A percentile compares a stretch with the other conserved stretches of the same genome.
Evolutionary conservation across 2,797 vertebrate genomes (phyloP).

Genomic region (Phrynocephalus vlangalii): DNA sequence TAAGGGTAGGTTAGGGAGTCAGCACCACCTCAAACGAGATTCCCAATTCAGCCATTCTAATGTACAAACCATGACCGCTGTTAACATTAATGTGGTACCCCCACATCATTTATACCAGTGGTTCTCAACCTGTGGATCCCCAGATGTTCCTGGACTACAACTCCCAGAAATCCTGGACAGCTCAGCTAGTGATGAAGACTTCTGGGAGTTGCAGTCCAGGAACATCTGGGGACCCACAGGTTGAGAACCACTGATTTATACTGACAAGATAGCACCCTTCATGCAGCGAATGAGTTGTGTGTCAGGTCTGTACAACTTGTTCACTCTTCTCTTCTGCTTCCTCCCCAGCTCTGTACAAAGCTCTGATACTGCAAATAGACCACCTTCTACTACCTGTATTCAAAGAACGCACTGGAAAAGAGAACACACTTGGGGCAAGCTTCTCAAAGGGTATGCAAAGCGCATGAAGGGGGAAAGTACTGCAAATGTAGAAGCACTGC

Average conservation of each 20-base stretch:
- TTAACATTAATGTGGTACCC: not conserved
- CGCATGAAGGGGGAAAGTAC: not conserved
- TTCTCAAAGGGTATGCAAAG: not conserved
- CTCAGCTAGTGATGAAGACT: no score
- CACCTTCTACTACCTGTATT: not conserved
- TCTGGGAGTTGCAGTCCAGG: no score
- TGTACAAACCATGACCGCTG: not conserved
- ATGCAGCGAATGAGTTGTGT: not conserved
- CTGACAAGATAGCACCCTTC: not conserved
- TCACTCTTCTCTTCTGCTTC: not conserved
- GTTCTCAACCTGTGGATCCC: no score
- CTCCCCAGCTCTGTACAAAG: not conserved
- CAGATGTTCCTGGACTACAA: no score
- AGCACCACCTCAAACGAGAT: not conserved
- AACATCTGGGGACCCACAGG: no score
- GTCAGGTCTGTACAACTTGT: not conserved
- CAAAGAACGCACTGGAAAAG: not conserved
- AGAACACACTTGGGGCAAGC: not conserved
- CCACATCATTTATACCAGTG: not conserved
- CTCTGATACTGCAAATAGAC: not conserved
- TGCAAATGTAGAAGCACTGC: not conserved
- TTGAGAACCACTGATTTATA: no score
- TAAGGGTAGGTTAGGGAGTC: constrained; percentile 8
- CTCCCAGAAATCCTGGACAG: no score
- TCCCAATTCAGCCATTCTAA: not conserved